phyloP scores from a whole-genome alignment of 2,797 vertebrate species.

The Selene dorsalis region DNA sequence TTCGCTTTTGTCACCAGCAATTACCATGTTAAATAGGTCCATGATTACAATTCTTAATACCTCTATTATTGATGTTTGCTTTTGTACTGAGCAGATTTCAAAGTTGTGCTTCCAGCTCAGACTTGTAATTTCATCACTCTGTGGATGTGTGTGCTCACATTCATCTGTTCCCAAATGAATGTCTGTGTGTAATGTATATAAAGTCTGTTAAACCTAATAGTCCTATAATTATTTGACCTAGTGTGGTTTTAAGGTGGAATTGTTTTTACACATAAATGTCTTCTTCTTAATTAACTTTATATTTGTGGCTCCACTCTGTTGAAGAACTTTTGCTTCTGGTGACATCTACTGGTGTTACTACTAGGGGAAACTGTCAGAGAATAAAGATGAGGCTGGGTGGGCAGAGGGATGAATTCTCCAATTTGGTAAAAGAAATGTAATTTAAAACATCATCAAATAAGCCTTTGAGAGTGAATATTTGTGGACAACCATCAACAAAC shows the following conservation, averaged over 20 bases:
- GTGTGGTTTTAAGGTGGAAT: constrained; percentile 4
- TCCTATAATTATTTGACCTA: not conserved
- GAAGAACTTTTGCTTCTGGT: constrained; percentile 35
- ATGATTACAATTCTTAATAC: constrained; percentile 72
- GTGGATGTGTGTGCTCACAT: constrained; percentile 32
- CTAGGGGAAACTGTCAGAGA: constrained; percentile 19
- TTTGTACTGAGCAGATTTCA: constrained; percentile 54
- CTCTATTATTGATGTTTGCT: constrained; percentile 72
- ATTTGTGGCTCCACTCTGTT: not conserved
- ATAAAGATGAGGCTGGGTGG: not conserved
- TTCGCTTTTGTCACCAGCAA: constrained; percentile 61
- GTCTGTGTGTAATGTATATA: constrained; percentile 14
- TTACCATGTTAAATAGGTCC: constrained; percentile 70
- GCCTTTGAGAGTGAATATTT: constrained; percentile 16
- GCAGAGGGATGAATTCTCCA: not conserved
- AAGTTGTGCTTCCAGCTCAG: constrained; percentile 64
- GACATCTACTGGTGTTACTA: constrained; percentile 46
- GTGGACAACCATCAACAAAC: constrained; percentile 24
- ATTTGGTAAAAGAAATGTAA: not conserved
- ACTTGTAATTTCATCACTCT: constrained; percentile 58
- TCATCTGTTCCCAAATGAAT: constrained; percentile 14
- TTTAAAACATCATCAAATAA: not conserved
- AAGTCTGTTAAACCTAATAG: not conserved
- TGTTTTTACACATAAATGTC: not conserved
- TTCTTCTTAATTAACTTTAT: not conserved